Evolutionary conservation across 1,140 invertebrate species (phyloP).

Genomic region (Asobara japonica): DNA sequence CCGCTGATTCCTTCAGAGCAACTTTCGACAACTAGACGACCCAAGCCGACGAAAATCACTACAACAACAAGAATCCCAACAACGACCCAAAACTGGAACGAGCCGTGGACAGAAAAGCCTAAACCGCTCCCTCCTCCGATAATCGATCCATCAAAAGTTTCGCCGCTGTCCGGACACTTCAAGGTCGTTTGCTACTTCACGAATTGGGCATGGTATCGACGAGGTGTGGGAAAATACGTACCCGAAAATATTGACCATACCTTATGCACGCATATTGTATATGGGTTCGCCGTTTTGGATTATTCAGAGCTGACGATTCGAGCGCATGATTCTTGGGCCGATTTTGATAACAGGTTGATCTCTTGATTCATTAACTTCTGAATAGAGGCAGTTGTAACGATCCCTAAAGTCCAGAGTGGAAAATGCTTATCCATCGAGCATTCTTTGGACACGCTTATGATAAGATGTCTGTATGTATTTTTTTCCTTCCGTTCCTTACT

Average conservation of each 20-base stretch:
- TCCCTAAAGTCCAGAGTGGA: too few species aligned
- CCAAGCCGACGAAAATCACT: conserved; percentile 52
- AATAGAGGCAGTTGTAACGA: too few species aligned
- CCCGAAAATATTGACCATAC: conserved; percentile 87
- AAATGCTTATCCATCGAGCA: too few species aligned
- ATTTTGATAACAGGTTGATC: conserved; percentile 77
- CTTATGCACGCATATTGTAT: conserved; percentile 91
- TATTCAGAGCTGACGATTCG: conserved; percentile 80
- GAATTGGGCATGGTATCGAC: conserved; percentile 94
- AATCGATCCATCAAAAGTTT: conserved; percentile 59
- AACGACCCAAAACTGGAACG: conserved; percentile 46
- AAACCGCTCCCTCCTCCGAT: conserved; percentile 45
- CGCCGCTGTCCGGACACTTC: conserved; percentile 58
- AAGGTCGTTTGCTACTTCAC: conserved; percentile 86
- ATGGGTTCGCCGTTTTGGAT: conserved; percentile 90
- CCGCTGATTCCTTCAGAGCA: conserved; percentile 14
- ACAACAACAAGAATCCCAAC: conserved; percentile 39
- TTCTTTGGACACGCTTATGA: too few species aligned
- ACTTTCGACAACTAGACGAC: conserved; percentile 46
- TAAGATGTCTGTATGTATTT: too few species aligned
- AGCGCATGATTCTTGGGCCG: conserved; percentile 89
- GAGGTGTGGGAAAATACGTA: conserved; percentile 80
- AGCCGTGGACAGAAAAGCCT: conserved; percentile 31
- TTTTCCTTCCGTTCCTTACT: too few species aligned
- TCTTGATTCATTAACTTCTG: neutral